A percentile compares a stretch with the other conserved stretches of the same genome.
phyloP scores from a whole-genome alignment of 2,113 vertebrate genomes.

The Poeciliopsis occidentalis region DNA sequence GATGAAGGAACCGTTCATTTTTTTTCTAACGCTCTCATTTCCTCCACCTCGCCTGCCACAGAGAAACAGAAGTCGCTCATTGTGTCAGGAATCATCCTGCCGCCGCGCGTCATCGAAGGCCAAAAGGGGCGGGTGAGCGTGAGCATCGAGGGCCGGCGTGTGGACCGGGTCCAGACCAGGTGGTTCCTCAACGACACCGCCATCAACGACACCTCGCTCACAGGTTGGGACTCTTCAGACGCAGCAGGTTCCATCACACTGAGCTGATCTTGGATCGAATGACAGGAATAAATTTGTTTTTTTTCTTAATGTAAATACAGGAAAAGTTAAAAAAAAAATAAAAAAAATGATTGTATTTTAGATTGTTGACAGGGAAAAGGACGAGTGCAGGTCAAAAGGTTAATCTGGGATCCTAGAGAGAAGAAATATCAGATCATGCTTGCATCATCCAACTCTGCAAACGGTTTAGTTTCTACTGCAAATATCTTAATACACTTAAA shows the following conservation, averaged over 20 bases:
- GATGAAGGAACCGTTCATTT: background rate
- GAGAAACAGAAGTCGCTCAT: conserved; percentile 81
- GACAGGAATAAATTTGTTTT: background rate
- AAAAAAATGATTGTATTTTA: too few species aligned
- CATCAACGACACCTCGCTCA: conserved; percentile 73
- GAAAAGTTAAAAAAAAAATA: background rate
- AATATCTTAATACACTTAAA: too few species aligned
- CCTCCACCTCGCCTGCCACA: conserved; percentile 19
- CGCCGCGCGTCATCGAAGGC: conserved; percentile 75
- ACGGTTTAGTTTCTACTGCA: too few species aligned
- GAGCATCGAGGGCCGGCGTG: conserved; percentile 78
- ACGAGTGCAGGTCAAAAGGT: too few species aligned
- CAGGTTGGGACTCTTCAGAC: conserved; percentile 51
- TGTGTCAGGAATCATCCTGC: conserved; percentile 80
- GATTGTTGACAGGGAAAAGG: too few species aligned
- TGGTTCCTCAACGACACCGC: conserved; percentile 81
- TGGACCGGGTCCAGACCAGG: conserved; percentile 74
- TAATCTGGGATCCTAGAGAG: too few species aligned
- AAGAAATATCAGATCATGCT: too few species aligned
- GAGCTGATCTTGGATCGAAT: background rate
- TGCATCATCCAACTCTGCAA: too few species aligned
- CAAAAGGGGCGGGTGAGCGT: conserved; percentile 78
- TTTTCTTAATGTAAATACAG: background rate
- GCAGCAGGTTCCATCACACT: background rate
- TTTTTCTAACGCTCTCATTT: background rate